A percentile compares a stretch with the other conserved stretches of the same genome.
Conservation (phyloP, 1,140 invertebrate genomes). For the Drosophila mayri region DNA sequence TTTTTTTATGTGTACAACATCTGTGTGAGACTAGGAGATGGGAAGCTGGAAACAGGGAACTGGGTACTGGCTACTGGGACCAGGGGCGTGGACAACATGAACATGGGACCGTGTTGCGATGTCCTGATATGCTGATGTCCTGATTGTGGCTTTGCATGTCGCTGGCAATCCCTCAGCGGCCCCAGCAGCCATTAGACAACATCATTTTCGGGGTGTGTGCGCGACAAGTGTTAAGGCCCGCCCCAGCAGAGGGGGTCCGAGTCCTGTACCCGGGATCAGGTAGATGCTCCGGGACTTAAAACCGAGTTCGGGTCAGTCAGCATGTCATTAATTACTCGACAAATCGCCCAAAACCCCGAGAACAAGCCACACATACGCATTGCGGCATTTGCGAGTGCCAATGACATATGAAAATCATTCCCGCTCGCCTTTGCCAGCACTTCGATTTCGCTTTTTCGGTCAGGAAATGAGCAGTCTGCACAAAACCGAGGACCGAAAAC, state of each 20-base stretch:
- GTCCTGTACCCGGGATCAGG: slow-evolving; percentile 2
- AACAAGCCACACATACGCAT: slow-evolving; percentile 35
- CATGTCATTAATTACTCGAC: slow-evolving; percentile 76
- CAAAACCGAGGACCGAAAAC: slow-evolving; percentile 20
- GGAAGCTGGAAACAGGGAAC: background rate
- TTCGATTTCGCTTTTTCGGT: slow-evolving; percentile 56
- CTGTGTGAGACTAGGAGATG: background rate
- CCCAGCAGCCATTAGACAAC: slow-evolving; percentile 45
- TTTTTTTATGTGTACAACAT: slow-evolving; percentile 26
- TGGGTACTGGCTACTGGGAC: background rate
- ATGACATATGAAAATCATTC: slow-evolving; percentile 70
- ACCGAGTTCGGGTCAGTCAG: slow-evolving; percentile 18
- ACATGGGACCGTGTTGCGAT: slow-evolving; percentile 35
- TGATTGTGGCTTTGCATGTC: slow-evolving; percentile 73
- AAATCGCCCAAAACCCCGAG: slow-evolving; percentile 60
- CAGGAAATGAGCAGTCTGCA: slow-evolving; percentile 66
- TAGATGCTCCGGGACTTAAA: slow-evolving; percentile 8
- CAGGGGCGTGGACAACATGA: slow-evolving; percentile 34
- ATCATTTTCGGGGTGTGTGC: slow-evolving; percentile 53
- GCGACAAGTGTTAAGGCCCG: slow-evolving; percentile 53
- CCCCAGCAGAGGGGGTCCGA: background rate
- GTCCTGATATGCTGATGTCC: slow-evolving; percentile 43
- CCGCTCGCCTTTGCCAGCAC: slow-evolving; percentile 37
- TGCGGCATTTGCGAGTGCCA: slow-evolving; percentile 13
- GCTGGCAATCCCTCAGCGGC: slow-evolving; percentile 44